Evolutionary conservation across 1,140 invertebrate genomes (phyloP).

Genomic region (Camponotus floridanus): DNA sequence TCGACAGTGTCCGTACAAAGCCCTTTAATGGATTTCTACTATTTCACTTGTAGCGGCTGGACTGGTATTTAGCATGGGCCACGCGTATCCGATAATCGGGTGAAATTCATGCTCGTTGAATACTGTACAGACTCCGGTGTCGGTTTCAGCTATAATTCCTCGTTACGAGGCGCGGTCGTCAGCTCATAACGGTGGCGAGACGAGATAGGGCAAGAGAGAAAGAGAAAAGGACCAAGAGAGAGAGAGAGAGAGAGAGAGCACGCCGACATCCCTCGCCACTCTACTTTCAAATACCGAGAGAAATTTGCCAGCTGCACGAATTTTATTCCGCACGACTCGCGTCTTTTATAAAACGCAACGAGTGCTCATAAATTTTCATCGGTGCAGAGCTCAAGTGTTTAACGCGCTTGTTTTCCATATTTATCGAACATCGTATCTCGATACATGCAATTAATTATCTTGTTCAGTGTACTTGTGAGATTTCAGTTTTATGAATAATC

Average conservation of each 20-base stretch:
- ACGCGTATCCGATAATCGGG: slow-evolving; percentile 70
- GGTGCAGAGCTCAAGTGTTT: slow-evolving; percentile 32
- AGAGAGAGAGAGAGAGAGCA: background rate
- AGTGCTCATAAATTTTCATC: slow-evolving; percentile 54
- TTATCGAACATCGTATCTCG: background rate
- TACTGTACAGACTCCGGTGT: slow-evolving; percentile 46
- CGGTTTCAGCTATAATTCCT: slow-evolving; percentile 65
- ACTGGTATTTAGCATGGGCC: slow-evolving; percentile 65
- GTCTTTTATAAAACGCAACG: slow-evolving; percentile 52
- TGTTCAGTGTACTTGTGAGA: background rate
- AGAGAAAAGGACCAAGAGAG: background rate
- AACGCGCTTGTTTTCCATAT: slow-evolving; percentile 25
- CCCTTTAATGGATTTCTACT: slow-evolving; percentile 75
- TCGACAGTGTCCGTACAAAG: slow-evolving; percentile 59
- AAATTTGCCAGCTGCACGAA: slow-evolving; percentile 51
- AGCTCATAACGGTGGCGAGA: slow-evolving; percentile 47
- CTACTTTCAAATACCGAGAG: slow-evolving; percentile 61
- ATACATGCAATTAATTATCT: slow-evolving; percentile 27
- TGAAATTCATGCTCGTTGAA: slow-evolving; percentile 65
- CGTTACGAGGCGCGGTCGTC: slow-evolving; percentile 62
- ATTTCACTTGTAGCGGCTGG: slow-evolving; percentile 38
- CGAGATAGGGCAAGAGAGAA: background rate
- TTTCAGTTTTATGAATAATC: background rate
- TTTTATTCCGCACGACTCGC: slow-evolving; percentile 57
- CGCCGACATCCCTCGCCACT: slow-evolving; percentile 46